phyloP scores from a whole-genome alignment of 23 tunicate genomes.

The Diplosoma virens region DNA sequence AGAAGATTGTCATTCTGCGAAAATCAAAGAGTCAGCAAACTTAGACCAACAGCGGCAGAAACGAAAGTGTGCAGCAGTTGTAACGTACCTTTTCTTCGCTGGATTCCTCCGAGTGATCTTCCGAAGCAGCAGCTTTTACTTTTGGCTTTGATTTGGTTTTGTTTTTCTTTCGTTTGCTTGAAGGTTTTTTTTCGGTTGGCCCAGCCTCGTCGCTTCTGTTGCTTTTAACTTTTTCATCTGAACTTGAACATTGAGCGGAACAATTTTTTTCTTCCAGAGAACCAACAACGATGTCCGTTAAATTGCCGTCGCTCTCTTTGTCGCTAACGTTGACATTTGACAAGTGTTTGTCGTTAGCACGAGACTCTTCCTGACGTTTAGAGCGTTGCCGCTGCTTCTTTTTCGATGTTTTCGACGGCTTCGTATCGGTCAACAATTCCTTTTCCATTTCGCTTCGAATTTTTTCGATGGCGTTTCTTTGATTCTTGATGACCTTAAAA shows the following conservation, averaged over 20 bases:
- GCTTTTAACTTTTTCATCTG: too few species aligned
- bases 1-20: not conserved
- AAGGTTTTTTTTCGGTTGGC: not conserved
- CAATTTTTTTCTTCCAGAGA: too few species aligned
- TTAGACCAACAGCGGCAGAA: not conserved
- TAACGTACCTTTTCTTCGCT: conserved; percentile 2
- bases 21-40: not conserved
- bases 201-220: too few species aligned
- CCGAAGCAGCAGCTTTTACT: not conserved
- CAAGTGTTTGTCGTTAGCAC: too few species aligned
- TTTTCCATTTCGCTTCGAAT: conserved; percentile 28
- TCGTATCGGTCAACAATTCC: conserved; percentile 16
- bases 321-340: too few species aligned
- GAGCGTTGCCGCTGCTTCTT: conserved; percentile 25
- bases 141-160: not conserved
- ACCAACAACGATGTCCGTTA: too few species aligned
- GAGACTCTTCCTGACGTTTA: too few species aligned
- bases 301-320: too few species aligned
- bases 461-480: conserved; percentile 25
- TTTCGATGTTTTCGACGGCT: not conserved
- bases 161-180: conserved; percentile 28
- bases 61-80: not conserved
- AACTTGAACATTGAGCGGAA: too few species aligned
- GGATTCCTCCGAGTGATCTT: not conserved
- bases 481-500: conserved; percentile 35